A percentile compares a stretch with the other conserved stretches of the same genome.
These are phyloP conservation scores for Drosophila meridionalis DNA, from an alignment of 2,888 invertebrate genomes.

Conservation along the genomic window DNA sequence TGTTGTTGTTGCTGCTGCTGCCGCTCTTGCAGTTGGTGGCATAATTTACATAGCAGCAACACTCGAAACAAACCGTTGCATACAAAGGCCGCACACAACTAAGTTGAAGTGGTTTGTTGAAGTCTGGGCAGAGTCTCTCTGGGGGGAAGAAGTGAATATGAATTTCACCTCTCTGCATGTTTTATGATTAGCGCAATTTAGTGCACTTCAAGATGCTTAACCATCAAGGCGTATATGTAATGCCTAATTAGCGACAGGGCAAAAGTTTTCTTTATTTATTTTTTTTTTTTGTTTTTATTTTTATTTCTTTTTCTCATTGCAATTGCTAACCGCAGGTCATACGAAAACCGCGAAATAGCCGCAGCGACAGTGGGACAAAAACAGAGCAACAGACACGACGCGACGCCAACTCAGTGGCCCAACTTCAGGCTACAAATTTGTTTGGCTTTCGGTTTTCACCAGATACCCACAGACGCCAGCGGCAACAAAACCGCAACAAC, in stretches of 20 bases:
- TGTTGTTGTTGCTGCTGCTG: conserved; percentile 20
- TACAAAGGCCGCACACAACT: conserved; percentile 51
- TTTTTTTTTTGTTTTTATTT: too few species aligned
- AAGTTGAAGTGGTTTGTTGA: conserved; percentile 5
- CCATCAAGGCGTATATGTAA: conserved; percentile 55
- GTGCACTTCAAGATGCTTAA: conserved; percentile 64
- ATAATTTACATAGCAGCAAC: conserved; percentile 72
- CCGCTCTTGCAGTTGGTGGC: conserved; percentile 47
- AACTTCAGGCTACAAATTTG: conserved; percentile 72
- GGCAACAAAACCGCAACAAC: conserved; percentile 38
- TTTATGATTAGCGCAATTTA: conserved; percentile 72
- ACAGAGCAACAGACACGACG: conserved; percentile 14
- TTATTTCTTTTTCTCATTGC: conserved; percentile 35
- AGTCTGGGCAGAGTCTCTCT: not conserved
- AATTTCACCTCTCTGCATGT: conserved; percentile 22
- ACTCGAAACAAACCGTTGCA: conserved; percentile 70
- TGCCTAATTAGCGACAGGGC: conserved; percentile 70
- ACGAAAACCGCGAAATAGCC: conserved; percentile 32
- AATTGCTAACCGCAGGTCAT: conserved; percentile 64
- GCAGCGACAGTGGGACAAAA: conserved; percentile 11
- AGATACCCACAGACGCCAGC: conserved; percentile 47
- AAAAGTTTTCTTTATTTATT: conserved; percentile 44
- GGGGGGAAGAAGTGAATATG: too few species aligned
- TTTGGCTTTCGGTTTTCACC: conserved; percentile 64
- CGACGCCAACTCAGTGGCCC: conserved; percentile 60